Percentiles rank a stretch among this genome's conserved stretches.
Evolutionary conservation across 2,888 invertebrate species (phyloP).

Genomic region (Yponomeuta malinellus): DNA sequence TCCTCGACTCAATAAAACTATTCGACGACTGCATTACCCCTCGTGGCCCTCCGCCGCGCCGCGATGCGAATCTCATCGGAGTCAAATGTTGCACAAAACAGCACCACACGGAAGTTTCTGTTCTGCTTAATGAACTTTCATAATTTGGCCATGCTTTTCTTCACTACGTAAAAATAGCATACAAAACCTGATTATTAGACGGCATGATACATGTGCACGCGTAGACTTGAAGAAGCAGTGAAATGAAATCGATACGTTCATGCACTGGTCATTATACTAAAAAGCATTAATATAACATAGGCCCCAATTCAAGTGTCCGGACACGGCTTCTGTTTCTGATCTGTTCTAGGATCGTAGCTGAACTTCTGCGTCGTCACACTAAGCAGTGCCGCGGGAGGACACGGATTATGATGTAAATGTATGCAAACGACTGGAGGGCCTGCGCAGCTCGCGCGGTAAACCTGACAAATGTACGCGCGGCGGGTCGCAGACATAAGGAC

Average conservation of each 20-base stretch:
- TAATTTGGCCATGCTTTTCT: too few relatives aligned
- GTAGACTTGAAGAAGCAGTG: too few relatives aligned
- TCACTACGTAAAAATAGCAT: too few relatives aligned
- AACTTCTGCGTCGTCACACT: background rate
- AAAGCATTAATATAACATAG: too few relatives aligned
- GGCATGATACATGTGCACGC: too few relatives aligned
- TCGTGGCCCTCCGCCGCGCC: slow-evolving; percentile 5
- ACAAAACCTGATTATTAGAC: too few relatives aligned
- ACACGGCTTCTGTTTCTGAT: too few relatives aligned
- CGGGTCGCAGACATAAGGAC: background rate
- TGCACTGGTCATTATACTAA: too few relatives aligned
- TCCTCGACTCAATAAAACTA: slow-evolving; percentile 36
- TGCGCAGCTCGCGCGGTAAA: background rate
- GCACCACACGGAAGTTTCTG: slow-evolving; percentile 25
- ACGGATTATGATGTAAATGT: slow-evolving; percentile 64
- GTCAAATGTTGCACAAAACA: slow-evolving; percentile 26
- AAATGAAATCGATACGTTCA: too few relatives aligned
- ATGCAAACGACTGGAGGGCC: slow-evolving; percentile 44
- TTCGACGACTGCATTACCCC: slow-evolving; percentile 25
- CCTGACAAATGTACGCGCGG: background rate
- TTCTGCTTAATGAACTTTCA: background rate
- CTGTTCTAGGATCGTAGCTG: background rate
- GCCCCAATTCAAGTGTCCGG: too few relatives aligned
- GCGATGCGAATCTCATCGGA: slow-evolving; percentile 33
- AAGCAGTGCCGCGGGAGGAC: slow-evolving; percentile 29